Base-by-base conservation (phyloP, 2,113 vertebrate genomes). In the Aspiorhynchus laticeps region DNA sequence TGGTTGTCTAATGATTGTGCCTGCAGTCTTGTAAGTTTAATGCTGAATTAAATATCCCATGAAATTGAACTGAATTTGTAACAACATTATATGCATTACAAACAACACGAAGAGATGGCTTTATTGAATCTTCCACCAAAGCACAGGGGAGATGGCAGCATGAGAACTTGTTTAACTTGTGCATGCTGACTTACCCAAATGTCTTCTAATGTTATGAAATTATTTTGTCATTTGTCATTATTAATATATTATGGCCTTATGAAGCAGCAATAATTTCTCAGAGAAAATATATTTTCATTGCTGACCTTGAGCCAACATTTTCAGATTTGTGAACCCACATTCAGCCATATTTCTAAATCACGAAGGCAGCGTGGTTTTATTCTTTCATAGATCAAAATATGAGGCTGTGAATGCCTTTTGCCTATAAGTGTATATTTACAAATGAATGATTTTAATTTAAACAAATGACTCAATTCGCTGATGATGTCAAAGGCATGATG, bases 371-470 rank as follows among this genome's bases (percentile, higher is more conserved):
- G 87, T 88, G 56, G 89, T 90, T 94, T 94, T 94, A 94, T 92
- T 94, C 91, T 89, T 93, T 67, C 93, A 95, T 95, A 94, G 85
- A 94, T 95, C 94, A 95, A 93, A 93, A 93, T 94, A 94, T 93
- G 89, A 91, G 84, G 67, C 56, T 83, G 87, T 85, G 88, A 91
- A 91, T 92, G 87, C 91, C 90, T 93, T 91, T 91, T 84, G 91
- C 91, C 91, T 91, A 83, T 91, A 88, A 93, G 91, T 94, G 90
- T 95, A 92, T 95, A 95, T 95, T 95, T 95, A 95, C 95, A 95
- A 95, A 96, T 94, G 94, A 93, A 91, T 24, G 67, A 89, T 95
- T 95, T 95, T 96, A 96, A 95, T 95, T 94, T 91, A 92, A 94
- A 96, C 94, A 91, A 96, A 96, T 94, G 94, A 93, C 91, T 92